Base-by-base conservation (phyloP, 2,888 invertebrate species). In the Agrochola circellaris region DNA sequence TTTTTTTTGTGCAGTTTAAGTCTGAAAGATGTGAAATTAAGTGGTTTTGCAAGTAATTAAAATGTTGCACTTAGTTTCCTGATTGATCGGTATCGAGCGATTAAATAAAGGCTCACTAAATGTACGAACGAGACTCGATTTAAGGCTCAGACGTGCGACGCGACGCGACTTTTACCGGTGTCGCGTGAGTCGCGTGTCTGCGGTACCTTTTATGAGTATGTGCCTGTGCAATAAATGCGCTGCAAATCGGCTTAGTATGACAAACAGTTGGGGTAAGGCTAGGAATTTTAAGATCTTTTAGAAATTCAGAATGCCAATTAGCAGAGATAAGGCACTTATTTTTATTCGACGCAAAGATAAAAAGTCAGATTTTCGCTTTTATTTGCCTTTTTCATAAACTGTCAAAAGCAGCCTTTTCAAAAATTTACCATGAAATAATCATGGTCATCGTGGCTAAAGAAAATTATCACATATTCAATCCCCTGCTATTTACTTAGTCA, bases 1-100 rank as follows among this genome's bases (percentile, higher is more conserved):
- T 13, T 60, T 26, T 66, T 34, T 67, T 26, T 48, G 23, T 56
- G 38, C 17, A 11, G n/a, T 34, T 15, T 48, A n/a, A 26, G 2
- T 54, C 34, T 15, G 15, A n/a, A 56, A 66, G 34, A 45, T 54
- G 26, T 42, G 11, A 26, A 42, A n/a, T 51, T 64, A 80, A 61
- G 45, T 70, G 45, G 5, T 77, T 62, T 38, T 34, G 34, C 2
- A 34, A 6, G n/a, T 30, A 17, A 73, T 72, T 78, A 58, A 17
- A 15, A 26, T 45, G 23, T 20, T 42, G 20, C n/a, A n/a, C 2
- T 56, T n/a, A n/a, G 30, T n/a, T 60, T 54, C 58, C 51, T 66
- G n/a, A 42, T 60, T 60, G 45, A 34, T 23, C 2, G 1, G 20
- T 48, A 45, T 2, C 9, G 23, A 45, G 15, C 9, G 23, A 42